Percentiles rank a stretch among this genome's conserved stretches.
Conservation (phyloP, 2,797 vertebrate genomes). For the Pygocentrus nattereri region DNA sequence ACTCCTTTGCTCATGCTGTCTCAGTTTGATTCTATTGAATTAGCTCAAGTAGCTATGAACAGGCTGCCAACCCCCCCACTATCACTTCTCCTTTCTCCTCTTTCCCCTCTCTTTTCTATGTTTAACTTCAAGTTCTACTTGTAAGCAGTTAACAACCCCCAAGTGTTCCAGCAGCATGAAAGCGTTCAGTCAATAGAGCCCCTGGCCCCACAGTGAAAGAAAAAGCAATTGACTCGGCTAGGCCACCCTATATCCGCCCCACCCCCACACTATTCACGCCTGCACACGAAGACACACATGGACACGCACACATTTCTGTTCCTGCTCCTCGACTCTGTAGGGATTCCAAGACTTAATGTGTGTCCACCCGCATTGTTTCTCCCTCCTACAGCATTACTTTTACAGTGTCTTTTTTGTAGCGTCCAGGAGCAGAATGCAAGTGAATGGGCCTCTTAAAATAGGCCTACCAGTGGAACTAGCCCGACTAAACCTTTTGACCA, state of each 20-base stretch:
- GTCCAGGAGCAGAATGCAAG: not conserved
- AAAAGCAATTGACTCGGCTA: slow-evolving; percentile 26
- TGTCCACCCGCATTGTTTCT: not conserved
- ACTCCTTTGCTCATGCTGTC: not conserved
- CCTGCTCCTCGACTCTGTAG: not conserved
- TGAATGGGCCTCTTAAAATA: not conserved
- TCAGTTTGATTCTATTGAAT: not conserved
- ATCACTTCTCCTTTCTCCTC: not conserved
- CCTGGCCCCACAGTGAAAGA: slow-evolving; percentile 9
- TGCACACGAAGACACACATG: slow-evolving; percentile 7
- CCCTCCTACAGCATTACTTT: not conserved
- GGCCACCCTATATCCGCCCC: slow-evolving; percentile 10
- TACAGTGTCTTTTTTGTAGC: not conserved
- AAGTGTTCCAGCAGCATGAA: slow-evolving; percentile 25
- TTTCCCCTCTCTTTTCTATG: not conserved
- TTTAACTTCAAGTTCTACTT: slow-evolving; percentile 1
- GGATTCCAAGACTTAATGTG: not conserved
- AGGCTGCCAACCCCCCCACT: slow-evolving; percentile 1
- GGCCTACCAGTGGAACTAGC: not conserved
- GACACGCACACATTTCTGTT: not conserved
- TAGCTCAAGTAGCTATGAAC: not conserved
- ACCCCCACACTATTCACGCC: slow-evolving; percentile 24
- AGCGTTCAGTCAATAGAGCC: slow-evolving; percentile 29
- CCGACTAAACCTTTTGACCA: not conserved
- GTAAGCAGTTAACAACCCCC: slow-evolving; percentile 34